phyloP scores from a whole-genome alignment of 2,113 vertebrate species.

The Thymallus thymallus region DNA sequence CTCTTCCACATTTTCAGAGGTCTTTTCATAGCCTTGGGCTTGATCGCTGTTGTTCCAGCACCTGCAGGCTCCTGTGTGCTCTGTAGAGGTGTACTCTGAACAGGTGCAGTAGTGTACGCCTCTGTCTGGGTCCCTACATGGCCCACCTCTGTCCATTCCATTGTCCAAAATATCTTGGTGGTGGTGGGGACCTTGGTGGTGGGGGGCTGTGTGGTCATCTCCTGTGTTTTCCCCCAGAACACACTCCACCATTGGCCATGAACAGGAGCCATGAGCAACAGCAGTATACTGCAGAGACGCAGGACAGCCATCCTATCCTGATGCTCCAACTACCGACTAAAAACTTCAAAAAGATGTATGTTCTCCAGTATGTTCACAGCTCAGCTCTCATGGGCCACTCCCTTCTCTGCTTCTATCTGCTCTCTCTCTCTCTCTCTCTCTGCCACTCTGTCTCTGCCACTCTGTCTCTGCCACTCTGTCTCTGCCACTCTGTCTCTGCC shows the following conservation, averaged over 20 bases:
- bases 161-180: conserved; percentile 4
- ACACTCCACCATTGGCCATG: conserved; percentile 67
- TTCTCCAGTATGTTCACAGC: neutral
- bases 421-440: neutral
- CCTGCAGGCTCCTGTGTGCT: neutral
- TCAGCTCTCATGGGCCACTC: conserved; percentile 9
- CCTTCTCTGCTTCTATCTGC: conserved; percentile 13
- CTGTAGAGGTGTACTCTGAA: no score
- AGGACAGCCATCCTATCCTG: conserved; percentile 52
- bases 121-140: conserved; percentile 9
- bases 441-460: neutral
- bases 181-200: conserved; percentile 8
- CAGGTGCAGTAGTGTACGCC: neutral
- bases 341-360: neutral
- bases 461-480: conserved; percentile 18
- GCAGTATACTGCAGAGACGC: conserved; percentile 43
- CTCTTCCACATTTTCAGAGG: conserved; percentile 67
- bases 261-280: conserved; percentile 27
- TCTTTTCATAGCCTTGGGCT: conserved; percentile 42
- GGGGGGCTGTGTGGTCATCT: conserved; percentile 18
- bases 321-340: no score
- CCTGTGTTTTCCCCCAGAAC: conserved; percentile 37
- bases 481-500: neutral
- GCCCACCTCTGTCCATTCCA: neutral
- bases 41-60: conserved; percentile 2